Base-by-base conservation (phyloP, 2,888 invertebrate species). In the Atrina japonica region DNA sequence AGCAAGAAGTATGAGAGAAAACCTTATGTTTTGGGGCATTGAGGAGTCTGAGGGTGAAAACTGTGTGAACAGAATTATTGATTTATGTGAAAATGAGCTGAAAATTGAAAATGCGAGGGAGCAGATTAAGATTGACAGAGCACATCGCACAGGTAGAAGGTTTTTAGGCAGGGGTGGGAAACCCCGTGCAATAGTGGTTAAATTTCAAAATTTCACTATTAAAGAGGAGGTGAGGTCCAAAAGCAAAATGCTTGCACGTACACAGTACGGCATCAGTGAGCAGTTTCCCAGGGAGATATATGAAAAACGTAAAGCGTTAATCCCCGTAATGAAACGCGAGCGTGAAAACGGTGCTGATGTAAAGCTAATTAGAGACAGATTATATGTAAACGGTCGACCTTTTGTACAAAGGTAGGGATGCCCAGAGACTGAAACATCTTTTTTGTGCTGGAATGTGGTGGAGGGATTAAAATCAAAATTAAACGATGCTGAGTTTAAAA, bases 151-250 rank as follows among this genome's bases (percentile, higher is more conserved):
- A 21, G n/a, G 21, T 21, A 47, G 47, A 47, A 47, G 7, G 16
- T 21, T 18, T 18, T 7, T 21, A 7, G 47, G 47, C 7, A 7
- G 47, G 16, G 21, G 16, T 47, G 21, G 11, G 16, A 47, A 47
- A 47, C 47, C 47, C 16, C n/a, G n/a, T 21, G 47, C 21, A 14
- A 47, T 47, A 14, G 47, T 47, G 6, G 47, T 47, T 18, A 47
- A 47, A 16, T 47, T 18, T 47, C 47, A 47, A 7, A 18, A 47
- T 16, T n/a, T 7, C n/a, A 21, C 47, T 7, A 47, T 47, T 0
- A n/a, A 47, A 21, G 47, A 47, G 47, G 47, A 47, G 21, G 21
- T 47, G 18, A n/a, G 47, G 18, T 47, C 47, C 6, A 47, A 47
- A 47, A 47, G 47, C 16, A 47, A 47, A 47, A 14, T 47, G 6